These are phyloP conservation scores for Aselliscus stoliczkanus DNA, from an alignment of 2,797 vertebrate genomes.

Conservation along the genomic window DNA sequence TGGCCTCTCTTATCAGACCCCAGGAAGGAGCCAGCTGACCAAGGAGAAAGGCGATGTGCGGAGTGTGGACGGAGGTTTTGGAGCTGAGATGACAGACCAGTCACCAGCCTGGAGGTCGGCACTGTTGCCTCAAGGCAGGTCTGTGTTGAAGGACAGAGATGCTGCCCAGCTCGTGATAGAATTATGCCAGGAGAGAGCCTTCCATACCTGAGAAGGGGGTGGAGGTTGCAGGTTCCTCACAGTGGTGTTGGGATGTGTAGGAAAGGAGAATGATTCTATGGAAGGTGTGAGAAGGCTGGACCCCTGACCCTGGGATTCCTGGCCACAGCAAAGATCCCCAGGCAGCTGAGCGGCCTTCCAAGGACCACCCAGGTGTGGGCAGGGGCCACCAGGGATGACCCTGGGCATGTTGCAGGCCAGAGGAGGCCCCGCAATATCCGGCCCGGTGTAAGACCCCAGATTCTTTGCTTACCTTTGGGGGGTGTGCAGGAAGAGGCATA, in stretches of 20 bases:
- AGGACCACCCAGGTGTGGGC: background rate
- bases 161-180: background rate
- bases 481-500: background rate
- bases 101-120: background rate
- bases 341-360: background rate
- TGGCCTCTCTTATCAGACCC: background rate
- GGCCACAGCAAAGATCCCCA: background rate
- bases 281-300: background rate
- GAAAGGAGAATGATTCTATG: background rate
- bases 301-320: no score
- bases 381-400: background rate
- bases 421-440: background rate
- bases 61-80: background rate
- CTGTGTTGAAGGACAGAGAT: background rate
- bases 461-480: background rate
- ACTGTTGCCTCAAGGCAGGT: accelerated
- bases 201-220: background rate
- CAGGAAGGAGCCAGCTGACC: background rate
- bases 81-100: background rate
- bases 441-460: background rate
- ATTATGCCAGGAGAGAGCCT: background rate
- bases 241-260: background rate
- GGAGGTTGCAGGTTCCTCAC: background rate
- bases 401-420: background rate
- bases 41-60: background rate